Evolutionary conservation across 2,797 vertebrate species (phyloP), one percentile per base, ranked within the genome.

Genomic region (Menidia menidia): DNA sequence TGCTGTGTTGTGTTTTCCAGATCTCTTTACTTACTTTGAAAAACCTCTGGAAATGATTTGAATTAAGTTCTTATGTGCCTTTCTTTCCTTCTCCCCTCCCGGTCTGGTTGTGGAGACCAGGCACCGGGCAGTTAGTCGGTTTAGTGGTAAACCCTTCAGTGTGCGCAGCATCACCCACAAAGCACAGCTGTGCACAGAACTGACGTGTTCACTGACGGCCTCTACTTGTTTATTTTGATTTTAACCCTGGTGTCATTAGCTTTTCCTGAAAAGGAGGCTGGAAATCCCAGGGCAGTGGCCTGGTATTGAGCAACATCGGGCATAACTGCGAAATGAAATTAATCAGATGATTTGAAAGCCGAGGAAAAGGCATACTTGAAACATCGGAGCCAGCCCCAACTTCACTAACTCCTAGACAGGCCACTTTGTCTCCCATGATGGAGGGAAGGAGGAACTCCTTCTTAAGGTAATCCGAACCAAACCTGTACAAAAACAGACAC

Each of bases 351-450:
- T 5, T 15, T 35, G 39, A 32, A 10, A 19, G 65, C 9, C 16
- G 51, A 68, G 41, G 19, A 25, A 39, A 53, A 43, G 47, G 89
- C 92, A 33, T 92, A 97, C 95, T 97, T 80, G 95, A 92, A 0
- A 96, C 96, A 85, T 97, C 96, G 42, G 96, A 97, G 51, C 95
- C 95, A 19, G 94, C 94, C 70, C 92, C 95, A 3, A 87, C 71
- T 92, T 97, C 96, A 70, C 95, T 96, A 69, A 97, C 82, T 66
- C 95, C 96, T 7, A 97, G 92, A 73, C 95, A 97, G 73, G 84
- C 94, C 76, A 97, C 96, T 61, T 94, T 85, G 84, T 97, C 95
- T 72, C 96, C 95, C 78, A 83, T 81, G 82, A 96, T 92, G 63
- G 95, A 91, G 14, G 96, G 95, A 59, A 82, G 32, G 0, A 96